phyloP scores from a whole-genome alignment of 1,140 invertebrate species.

The Daktulosphaira vitifoliae region DNA sequence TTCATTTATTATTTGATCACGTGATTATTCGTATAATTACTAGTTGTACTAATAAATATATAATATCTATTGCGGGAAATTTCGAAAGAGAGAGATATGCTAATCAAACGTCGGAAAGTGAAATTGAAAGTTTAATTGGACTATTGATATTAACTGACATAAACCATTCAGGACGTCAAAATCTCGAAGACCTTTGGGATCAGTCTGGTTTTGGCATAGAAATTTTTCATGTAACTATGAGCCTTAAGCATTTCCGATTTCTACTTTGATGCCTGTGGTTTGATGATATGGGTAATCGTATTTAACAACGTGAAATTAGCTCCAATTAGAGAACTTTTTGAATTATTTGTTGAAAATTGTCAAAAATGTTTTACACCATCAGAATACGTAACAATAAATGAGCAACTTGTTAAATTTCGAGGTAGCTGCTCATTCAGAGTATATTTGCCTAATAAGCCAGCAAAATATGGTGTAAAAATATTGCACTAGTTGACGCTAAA shows the following conservation, averaged over 20 bases:
- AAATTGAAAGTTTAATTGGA: too few species aligned
- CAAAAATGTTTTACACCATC: constrained; percentile 34
- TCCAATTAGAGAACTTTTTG: constrained; percentile 37
- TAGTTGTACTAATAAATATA: too few species aligned
- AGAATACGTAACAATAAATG: constrained; percentile 42
- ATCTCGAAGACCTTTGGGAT: neutral
- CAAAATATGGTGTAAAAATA: constrained; percentile 46
- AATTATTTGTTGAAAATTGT: constrained; percentile 33
- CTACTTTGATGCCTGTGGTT: constrained; percentile 40
- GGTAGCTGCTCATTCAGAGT: constrained; percentile 43
- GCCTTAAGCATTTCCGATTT: constrained; percentile 38
- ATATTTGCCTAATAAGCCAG: constrained; percentile 37
- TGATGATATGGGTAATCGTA: constrained; percentile 39
- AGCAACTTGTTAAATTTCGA: constrained; percentile 43
- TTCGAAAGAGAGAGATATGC: too few species aligned
- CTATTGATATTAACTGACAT: too few species aligned
- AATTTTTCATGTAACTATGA: constrained; percentile 37
- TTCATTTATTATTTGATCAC: too few species aligned
- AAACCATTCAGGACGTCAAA: neutral
- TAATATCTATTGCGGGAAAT: too few species aligned
- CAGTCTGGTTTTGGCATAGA: constrained; percentile 37
- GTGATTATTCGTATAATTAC: too few species aligned
- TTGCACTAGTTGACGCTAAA: constrained; percentile 40
- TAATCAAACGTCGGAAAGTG: too few species aligned
- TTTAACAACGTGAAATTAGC: constrained; percentile 38